Evolutionary conservation across 2,797 vertebrate genomes (phyloP).

Genomic region (Mormyrus proboscirostris): DNA sequence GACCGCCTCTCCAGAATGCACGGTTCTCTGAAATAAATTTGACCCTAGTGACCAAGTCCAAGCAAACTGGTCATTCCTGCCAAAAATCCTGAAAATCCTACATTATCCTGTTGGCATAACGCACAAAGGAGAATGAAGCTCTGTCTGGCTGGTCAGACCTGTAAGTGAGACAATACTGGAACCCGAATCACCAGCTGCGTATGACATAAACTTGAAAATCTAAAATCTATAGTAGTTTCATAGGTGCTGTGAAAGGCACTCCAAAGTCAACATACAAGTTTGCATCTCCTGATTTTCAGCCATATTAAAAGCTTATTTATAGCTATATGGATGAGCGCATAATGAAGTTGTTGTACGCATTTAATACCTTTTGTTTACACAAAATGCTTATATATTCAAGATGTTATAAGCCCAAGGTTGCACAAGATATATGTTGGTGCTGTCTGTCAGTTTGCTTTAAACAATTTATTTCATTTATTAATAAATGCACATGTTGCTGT

Average conservation of each 20-base stretch:
- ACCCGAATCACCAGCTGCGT: not conserved
- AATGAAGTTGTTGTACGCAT: not conserved
- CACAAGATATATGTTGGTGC: not conserved
- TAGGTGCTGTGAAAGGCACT: not conserved
- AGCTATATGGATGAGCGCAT: not conserved
- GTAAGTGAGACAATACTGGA: not conserved
- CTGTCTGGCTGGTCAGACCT: not conserved
- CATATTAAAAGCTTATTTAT: not conserved
- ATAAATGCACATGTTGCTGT: not conserved
- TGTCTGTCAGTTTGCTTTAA: not conserved
- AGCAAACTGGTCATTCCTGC: not conserved
- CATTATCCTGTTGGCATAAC: constrained; percentile 18
- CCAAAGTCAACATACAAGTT: not conserved
- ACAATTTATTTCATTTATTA: not conserved
- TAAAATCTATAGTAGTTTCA: not conserved
- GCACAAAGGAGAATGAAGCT: not conserved
- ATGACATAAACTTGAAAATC: not conserved
- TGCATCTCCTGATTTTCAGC: not conserved
- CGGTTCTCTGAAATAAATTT: not conserved
- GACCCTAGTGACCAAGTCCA: not conserved
- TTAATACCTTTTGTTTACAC: not conserved
- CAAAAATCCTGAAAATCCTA: not conserved
- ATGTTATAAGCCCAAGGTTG: not conserved
- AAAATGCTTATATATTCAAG: not conserved
- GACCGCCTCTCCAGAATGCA: not conserved